These are phyloP conservation scores for Aurelia sp. DNA, from an alignment of 30 jellyfish, hydroid and myxozoan genomes.

Conservation along the genomic window DNA sequence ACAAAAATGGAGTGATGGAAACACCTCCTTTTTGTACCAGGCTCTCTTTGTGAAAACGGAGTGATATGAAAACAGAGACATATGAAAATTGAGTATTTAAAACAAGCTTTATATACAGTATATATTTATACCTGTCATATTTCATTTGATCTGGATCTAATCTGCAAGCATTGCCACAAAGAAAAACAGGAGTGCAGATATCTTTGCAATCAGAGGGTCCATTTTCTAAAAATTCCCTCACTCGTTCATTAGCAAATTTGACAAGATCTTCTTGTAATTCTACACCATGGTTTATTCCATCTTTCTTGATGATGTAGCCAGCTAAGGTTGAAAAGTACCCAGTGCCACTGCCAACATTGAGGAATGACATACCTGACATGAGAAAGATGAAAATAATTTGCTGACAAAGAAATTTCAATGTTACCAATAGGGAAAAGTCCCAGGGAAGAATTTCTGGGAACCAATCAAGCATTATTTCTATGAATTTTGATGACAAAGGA, in stretches of 20 bases:
- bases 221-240: conserved; percentile 56
- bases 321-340: conserved; percentile 95
- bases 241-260: conserved; percentile 78
- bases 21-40: too few relatives aligned
- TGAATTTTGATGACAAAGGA: too few relatives aligned
- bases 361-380: conserved; percentile 89
- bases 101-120: too few relatives aligned
- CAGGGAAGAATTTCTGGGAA: too few relatives aligned
- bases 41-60: too few relatives aligned
- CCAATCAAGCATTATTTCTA: too few relatives aligned
- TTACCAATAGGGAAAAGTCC: too few relatives aligned
- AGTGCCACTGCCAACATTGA: conserved; percentile 98
- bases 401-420: too few relatives aligned
- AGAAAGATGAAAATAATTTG: background rate
- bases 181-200: conserved; percentile 82
- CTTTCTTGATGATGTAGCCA: conserved; percentile 84
- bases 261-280: conserved; percentile 90
- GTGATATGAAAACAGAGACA: too few relatives aligned
- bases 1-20: too few relatives aligned
- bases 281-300: conserved; percentile 95
- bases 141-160: conserved; percentile 90
- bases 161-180: conserved; percentile 92
- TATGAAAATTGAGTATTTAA: too few relatives aligned
- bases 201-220: conserved; percentile 80
- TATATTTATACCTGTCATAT: conserved; percentile 97